These are phyloP conservation scores for Calameuta filiformis DNA, from an alignment of 2,888 invertebrate species.

Conservation along the genomic window DNA sequence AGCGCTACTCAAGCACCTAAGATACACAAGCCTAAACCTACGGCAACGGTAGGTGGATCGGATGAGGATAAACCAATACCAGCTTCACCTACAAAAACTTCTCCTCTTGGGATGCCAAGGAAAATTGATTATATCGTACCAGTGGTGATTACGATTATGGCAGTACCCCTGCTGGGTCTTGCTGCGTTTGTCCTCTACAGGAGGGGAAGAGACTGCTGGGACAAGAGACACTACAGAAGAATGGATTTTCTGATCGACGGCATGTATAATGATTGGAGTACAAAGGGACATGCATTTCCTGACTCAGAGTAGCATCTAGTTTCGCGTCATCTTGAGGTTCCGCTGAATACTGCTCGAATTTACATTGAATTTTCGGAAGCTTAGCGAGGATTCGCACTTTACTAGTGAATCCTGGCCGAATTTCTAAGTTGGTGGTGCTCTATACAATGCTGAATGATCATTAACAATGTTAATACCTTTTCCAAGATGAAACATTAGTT, in stretches of 20 bases:
- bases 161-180: constrained; percentile 79
- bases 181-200: constrained; percentile 76
- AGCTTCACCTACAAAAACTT: constrained; percentile 44
- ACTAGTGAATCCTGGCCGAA: no score
- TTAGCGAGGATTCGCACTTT: no score
- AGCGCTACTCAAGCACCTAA: constrained; percentile 52
- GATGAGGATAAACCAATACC: constrained; percentile 51
- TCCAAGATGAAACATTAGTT: no score
- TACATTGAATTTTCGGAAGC: no score
- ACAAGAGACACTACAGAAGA: constrained; percentile 84
- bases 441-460: no score
- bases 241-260: constrained; percentile 92
- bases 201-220: constrained; percentile 85
- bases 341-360: no score
- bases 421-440: no score
- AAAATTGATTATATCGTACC: constrained; percentile 77
- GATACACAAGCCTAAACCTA: constrained; percentile 68
- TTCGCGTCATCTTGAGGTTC: no score
- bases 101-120: constrained; percentile 48
- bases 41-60: constrained; percentile 65
- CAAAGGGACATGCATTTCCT: background rate
- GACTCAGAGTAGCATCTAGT: no score
- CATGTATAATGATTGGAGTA: constrained; percentile 82
- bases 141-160: constrained; percentile 78
- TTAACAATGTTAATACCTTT: no score